Base-by-base conservation (phyloP, 2,888 invertebrate genomes). In the Tachina fera region DNA sequence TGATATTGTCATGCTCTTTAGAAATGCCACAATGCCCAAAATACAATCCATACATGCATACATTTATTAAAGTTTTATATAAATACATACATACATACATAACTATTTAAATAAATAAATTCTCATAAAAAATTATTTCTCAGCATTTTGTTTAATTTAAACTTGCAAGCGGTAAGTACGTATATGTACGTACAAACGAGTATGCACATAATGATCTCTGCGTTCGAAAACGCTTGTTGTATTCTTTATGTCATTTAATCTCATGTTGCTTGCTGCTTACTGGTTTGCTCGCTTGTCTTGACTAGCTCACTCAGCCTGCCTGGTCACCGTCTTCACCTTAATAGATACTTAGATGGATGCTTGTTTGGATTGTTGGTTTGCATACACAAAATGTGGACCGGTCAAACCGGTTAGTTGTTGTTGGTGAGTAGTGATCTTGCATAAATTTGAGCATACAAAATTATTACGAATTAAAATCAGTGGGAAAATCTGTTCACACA, bases 381-480 rank as follows among this genome's bases (percentile, higher is more conserved):
- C 58, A 56, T 71, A 43, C 51, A 56, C n/a, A 22, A 22, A 60
- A 49, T 58, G 75, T 87, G 89, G 90, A 89, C 91, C 90, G 91
- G 91, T 91, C 91, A 91, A 88, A 91, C 91, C 91, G 91, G 91
- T 91, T 91, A 51, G 74, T 67, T 76, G 67, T 75, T 67, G 63
- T 72, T 83, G 83, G n/a, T n/a, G n/a, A n/a, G n/a, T n/a, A 72
- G 76, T 83, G 83, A 70, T 82, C 78, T 70, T 87, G 88, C 87
- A 88, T 88, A 88, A 88, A 88, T 88, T 88, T 87, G 71, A 43
- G 45, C 71, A 45, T 51, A 51, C 16, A 56, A 53, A 67, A 41
- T 51, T 83, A 61, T 67, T 56, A 41, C 22, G 14, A 41, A 49
- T 67, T 75, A 39, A 83, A 67, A 82, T 79, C 77, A 84, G 79